These are phyloP conservation scores for Asobara japonica DNA, from an alignment of 1,140 invertebrate species.

Conservation along the genomic window DNA sequence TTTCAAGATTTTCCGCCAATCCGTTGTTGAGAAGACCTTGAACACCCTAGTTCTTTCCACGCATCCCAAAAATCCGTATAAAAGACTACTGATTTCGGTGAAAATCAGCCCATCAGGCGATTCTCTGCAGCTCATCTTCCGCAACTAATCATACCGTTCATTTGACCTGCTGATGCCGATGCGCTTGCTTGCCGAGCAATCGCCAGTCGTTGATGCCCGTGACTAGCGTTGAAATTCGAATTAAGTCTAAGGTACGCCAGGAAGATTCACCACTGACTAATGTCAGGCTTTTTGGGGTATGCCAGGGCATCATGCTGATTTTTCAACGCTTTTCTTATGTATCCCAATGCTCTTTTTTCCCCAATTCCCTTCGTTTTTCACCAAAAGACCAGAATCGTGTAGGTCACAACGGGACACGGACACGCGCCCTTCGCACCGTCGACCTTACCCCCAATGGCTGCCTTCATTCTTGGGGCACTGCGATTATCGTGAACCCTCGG, in stretches of 20 bases:
- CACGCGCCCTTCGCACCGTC: constrained; percentile 30
- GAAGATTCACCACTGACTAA: constrained; percentile 35
- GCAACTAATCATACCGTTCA: not conserved
- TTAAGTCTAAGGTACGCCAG: constrained; percentile 17
- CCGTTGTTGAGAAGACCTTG: no score
- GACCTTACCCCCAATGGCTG: constrained; percentile 23
- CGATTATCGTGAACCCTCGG: constrained; percentile 6
- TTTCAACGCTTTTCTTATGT: not conserved
- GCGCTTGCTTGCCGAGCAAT: not conserved
- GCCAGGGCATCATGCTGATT: constrained; percentile 29
- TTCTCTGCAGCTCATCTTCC: not conserved
- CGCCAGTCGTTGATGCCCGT: constrained; percentile 20
- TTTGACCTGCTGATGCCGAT: not conserved
- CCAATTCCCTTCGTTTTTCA: not conserved
- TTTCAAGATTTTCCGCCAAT: no score
- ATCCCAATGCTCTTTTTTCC: not conserved
- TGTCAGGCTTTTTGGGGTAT: constrained; percentile 22
- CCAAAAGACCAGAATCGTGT: constrained; percentile 33
- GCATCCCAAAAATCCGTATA: not conserved
- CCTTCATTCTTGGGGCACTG: constrained; percentile 1
- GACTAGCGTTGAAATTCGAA: constrained; percentile 18
- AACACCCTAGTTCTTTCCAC: no score
- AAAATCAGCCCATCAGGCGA: not conserved
- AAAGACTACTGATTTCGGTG: not conserved
- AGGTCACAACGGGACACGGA: constrained; percentile 24